Conservation (phyloP, 2,888 invertebrate genomes). For the Gnatocerus cornutus region DNA sequence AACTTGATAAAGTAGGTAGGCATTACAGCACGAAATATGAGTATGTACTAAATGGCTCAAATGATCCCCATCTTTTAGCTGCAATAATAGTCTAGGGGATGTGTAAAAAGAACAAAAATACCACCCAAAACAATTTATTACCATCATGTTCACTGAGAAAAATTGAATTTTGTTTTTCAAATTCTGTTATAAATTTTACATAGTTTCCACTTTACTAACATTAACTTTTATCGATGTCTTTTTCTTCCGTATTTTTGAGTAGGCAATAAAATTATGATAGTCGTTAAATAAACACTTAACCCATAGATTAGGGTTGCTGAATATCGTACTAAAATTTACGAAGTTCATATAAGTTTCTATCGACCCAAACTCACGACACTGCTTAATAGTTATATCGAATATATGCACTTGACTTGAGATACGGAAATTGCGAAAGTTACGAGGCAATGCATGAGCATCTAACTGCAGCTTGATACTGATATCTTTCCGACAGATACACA, state of each 20-base stretch:
- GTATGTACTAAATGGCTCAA: conserved; percentile 1
- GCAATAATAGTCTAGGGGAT: neutral
- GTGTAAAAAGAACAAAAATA: neutral
- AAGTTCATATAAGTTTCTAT: conserved; percentile 34
- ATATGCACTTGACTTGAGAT: conserved; percentile 44
- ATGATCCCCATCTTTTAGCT: conserved; percentile 1
- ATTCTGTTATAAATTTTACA: too few relatives aligned
- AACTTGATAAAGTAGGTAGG: conserved; percentile 4
- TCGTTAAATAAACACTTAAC: too few relatives aligned
- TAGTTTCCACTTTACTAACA: too few relatives aligned
- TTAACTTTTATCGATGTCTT: too few relatives aligned
- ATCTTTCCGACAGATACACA: neutral
- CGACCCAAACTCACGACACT: conserved; percentile 30
- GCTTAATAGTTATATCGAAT: conserved; percentile 44
- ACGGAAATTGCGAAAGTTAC: conserved; percentile 42
- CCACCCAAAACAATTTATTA: neutral
- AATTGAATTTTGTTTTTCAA: too few relatives aligned
- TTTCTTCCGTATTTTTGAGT: too few relatives aligned
- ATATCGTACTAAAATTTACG: conserved; percentile 18
- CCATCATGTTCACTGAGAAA: neutral
- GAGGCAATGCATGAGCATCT: conserved; percentile 48
- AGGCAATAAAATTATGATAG: too few relatives aligned
- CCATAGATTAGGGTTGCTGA: too few relatives aligned
- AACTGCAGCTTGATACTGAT: conserved; percentile 16
- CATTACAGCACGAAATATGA: neutral